A percentile compares a stretch with the other conserved stretches of the same genome.
Conservation (phyloP, 2,888 invertebrate species). For the Phyllotreta cruciferae region DNA sequence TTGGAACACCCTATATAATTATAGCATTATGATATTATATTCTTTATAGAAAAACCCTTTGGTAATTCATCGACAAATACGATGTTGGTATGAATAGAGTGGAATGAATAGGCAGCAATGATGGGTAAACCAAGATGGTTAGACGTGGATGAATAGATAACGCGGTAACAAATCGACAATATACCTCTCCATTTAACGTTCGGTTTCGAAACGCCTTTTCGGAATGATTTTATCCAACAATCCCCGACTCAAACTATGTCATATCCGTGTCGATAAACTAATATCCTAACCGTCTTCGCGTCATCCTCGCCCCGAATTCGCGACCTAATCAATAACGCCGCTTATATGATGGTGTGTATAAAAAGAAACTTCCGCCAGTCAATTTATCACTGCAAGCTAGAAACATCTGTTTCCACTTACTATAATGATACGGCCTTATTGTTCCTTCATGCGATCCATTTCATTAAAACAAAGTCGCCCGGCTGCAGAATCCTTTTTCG, state of each 20-base stretch:
- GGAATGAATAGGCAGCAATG: no score
- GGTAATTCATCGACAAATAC: no score
- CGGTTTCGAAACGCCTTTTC: no score
- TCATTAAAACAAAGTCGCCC: constrained; percentile 28
- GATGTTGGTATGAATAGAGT: no score
- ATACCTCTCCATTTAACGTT: no score
- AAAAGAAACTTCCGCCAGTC: constrained; percentile 27
- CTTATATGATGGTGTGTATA: background rate
- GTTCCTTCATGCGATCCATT: constrained; percentile 28
- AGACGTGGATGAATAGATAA: background rate
- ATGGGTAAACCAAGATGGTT: no score
- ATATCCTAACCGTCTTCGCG: constrained; percentile 24
- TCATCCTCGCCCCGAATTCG: constrained; percentile 26
- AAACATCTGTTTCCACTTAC: constrained; percentile 30
- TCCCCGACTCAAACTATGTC: background rate
- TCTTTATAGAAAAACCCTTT: no score
- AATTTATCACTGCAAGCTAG: constrained; percentile 35
- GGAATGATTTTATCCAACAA: constrained; percentile 2
- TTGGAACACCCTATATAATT: no score
- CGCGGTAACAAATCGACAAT: background rate
- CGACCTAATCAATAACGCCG: constrained; percentile 24
- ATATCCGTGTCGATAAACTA: constrained; percentile 14
- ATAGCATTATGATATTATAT: no score
- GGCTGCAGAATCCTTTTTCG: constrained; percentile 9
- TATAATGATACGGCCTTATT: constrained; percentile 31